Evolutionary conservation across 2,113 vertebrate genomes (phyloP).

Genomic region (Lanius ludovicianus): DNA sequence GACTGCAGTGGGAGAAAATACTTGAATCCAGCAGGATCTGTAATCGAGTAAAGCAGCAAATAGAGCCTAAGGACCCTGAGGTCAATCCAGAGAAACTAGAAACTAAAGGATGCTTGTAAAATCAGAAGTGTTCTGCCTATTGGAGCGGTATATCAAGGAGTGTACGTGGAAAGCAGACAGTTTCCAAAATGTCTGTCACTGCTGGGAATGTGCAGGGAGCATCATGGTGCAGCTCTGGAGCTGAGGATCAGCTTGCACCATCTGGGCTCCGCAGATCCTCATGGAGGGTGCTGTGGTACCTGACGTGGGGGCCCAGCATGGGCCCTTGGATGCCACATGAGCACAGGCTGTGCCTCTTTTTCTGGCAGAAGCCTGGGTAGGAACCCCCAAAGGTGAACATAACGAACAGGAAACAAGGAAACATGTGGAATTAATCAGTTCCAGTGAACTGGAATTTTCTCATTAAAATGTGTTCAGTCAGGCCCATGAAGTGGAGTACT

Average conservation of each 20-base stretch:
- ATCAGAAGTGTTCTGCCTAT: not conserved
- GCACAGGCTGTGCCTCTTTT: not conserved
- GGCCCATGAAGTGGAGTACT: not conserved
- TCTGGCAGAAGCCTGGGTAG: not conserved
- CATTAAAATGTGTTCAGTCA: conserved; percentile 16
- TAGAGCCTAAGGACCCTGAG: not conserved
- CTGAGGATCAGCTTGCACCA: accelerated
- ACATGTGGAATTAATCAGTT: conserved; percentile 4
- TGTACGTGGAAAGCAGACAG: not conserved
- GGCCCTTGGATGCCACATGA: not conserved
- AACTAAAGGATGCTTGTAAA: not conserved
- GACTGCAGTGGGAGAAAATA: not conserved
- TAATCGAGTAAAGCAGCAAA: not conserved
- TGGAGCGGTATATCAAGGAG: not conserved
- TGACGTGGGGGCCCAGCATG: accelerated
- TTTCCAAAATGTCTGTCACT: not conserved
- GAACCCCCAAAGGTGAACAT: not conserved
- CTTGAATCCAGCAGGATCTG: not conserved
- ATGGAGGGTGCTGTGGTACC: accelerated
- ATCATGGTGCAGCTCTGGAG: accelerated
- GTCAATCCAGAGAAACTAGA: not conserved
- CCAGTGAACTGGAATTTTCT: conserved; percentile 13
- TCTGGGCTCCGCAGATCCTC: accelerated
- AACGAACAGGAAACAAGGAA: not conserved
- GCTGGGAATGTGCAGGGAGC: not conserved